Evolutionary conservation across 2,797 vertebrate species (phyloP), one percentile per base, ranked within the genome.

Genomic region (Centroberyx gerrardi): DNA sequence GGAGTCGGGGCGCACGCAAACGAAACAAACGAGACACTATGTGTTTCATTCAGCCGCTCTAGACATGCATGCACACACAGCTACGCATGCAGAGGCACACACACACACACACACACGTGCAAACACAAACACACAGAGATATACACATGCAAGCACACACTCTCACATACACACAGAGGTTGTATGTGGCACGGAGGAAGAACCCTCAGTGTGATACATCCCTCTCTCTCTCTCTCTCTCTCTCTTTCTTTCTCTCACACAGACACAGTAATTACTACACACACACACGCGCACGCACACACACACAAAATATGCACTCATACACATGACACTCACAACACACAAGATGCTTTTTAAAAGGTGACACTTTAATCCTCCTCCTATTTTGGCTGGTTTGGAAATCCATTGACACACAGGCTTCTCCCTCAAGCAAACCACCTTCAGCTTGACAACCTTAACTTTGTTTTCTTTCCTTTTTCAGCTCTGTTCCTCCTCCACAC

Each of bases 11-110:
- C 86, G 87, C 93, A 92, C 88, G 90, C 93, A 93, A 93, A 94
- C 83, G 85, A 90, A 94, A 95, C 94, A 94, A 93, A 95, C 90
- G 90, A 91, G 91, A 92, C 84, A 85, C 88, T 90, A 80, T 82
- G 88, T 67, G 86, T 91, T 92, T 87, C 88, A 88, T 89, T 91
- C 89, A 87, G 82, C 52, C 52, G 8, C 76, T 76, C 67, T 33
- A 86, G 86, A 86, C 74, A 49, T n/a, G 7, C 68, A 64, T 18
- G 12, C 51, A 69, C 80, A 75, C 44, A 78, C 81, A 3, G 55
- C 54, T 52, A 65, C 51, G 56, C 71, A 36, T 46, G 13, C 33
- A 52, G 17, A 58, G 53, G 52, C 31, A 29, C 54, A 15, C 66
- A 63, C 63, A 22, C 67, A 61, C 52, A 27, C 29, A n/a, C 4